A percentile compares a stretch with the other conserved stretches of the same genome.
phyloP scores from a whole-genome alignment of 2,797 vertebrate genomes.

The Delichon dasypus region DNA sequence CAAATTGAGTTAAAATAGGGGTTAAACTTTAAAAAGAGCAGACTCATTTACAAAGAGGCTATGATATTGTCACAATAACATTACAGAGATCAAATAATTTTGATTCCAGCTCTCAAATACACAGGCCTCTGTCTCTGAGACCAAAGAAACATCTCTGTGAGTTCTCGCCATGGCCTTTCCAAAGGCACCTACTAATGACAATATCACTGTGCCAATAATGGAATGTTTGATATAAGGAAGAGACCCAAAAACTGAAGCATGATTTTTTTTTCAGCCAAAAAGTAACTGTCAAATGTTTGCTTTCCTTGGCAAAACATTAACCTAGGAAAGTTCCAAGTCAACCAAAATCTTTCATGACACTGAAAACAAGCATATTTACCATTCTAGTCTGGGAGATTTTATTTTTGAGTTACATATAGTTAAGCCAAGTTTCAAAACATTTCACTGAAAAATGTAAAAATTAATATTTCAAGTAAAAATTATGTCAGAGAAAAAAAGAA shows the following conservation, averaged over 20 bases:
- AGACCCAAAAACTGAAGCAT: background rate
- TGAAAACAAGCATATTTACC: background rate
- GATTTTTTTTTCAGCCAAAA: background rate
- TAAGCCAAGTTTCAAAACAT: background rate
- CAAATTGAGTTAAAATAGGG: background rate
- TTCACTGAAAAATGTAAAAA: background rate
- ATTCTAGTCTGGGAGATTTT: background rate
- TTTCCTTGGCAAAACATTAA: background rate
- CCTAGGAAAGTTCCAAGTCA: background rate
- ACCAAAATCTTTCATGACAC: background rate
- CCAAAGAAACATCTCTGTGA: background rate
- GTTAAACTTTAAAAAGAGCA: background rate
- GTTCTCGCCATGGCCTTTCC: background rate
- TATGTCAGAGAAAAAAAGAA: background rate
- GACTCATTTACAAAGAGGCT: background rate
- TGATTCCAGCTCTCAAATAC: background rate
- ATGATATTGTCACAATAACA: background rate
- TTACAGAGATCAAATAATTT: background rate
- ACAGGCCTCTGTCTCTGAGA: background rate
- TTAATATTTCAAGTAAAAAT: background rate
- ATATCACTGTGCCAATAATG: background rate
- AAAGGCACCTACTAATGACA: background rate
- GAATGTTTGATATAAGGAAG: background rate
- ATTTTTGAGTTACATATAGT: background rate
- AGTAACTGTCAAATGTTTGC: background rate